phyloP scores from a whole-genome alignment of 2,113 vertebrate species.

The Eptatretus burgeri region DNA sequence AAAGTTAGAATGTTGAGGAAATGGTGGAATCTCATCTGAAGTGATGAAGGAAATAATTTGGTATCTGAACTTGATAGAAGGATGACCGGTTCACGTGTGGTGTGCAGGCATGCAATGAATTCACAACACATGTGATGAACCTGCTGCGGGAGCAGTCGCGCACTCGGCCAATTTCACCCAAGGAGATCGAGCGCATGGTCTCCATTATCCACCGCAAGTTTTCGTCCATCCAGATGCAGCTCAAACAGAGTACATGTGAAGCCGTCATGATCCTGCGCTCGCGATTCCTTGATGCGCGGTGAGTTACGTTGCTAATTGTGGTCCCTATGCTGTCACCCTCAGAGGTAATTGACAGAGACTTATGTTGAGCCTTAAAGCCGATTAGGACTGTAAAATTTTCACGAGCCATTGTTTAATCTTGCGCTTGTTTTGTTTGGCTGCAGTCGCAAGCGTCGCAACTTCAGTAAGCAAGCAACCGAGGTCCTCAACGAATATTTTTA shows the following conservation, averaged over 20 bases:
- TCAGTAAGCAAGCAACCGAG: conserved; percentile 97
- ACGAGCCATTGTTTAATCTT: too few relatives aligned
- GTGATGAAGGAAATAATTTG: too few relatives aligned
- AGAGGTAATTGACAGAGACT: too few relatives aligned
- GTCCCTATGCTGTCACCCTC: too few relatives aligned
- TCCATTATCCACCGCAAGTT: conserved; percentile 98
- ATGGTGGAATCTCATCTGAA: too few relatives aligned
- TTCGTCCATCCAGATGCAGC: conserved; percentile 98
- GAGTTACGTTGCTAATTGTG: conserved; percentile 11
- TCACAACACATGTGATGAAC: conserved; percentile 98
- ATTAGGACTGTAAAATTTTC: too few relatives aligned
- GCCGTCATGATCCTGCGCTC: conserved; percentile 96
- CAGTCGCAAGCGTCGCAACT: conserved; percentile 93
- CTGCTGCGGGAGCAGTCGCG: conserved; percentile 76
- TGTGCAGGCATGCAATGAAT: conserved; percentile 70
- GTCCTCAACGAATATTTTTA: conserved; percentile 99
- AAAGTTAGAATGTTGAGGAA: too few relatives aligned
- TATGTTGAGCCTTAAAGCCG: too few relatives aligned
- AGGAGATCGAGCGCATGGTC: conserved; percentile 96
- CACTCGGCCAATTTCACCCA: conserved; percentile 77
- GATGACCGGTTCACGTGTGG: too few relatives aligned
- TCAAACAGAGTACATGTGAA: conserved; percentile 94
- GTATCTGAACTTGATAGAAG: too few relatives aligned
- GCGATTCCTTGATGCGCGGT: conserved; percentile 81
- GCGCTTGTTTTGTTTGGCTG: conserved; percentile 11